These are phyloP conservation scores for Vicugna pacos DNA, from an alignment of 2,113 vertebrate genomes.

Conservation along the genomic window DNA sequence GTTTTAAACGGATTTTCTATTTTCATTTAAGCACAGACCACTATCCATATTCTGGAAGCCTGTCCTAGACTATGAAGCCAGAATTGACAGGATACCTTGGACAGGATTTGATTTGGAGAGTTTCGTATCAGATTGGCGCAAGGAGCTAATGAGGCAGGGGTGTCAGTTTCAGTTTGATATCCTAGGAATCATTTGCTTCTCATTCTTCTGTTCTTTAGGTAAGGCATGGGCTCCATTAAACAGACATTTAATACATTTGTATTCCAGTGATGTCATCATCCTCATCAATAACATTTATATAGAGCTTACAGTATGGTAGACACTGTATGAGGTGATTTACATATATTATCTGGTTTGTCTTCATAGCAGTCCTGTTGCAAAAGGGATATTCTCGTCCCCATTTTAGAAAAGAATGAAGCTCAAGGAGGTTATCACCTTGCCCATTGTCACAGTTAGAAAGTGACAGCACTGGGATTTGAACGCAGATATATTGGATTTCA, in stretches of 20 bases:
- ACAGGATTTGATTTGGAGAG: not conserved
- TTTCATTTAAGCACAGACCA: not conserved
- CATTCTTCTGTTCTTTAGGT: not conserved
- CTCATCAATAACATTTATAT: not conserved
- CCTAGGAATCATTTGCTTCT: not conserved
- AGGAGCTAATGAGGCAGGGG: not conserved
- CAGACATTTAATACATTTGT: constrained; percentile 5
- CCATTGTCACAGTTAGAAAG: not conserved
- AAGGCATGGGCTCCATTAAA: not conserved
- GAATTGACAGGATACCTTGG: not conserved
- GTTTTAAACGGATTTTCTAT: not conserved
- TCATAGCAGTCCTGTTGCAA: not conserved
- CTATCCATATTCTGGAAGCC: not conserved
- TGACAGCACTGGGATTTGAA: not conserved
- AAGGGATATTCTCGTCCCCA: not conserved
- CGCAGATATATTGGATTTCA: not conserved
- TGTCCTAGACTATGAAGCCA: not conserved
- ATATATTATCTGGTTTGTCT: not conserved
- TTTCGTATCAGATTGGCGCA: not conserved
- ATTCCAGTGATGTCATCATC: not conserved
- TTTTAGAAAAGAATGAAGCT: constrained; percentile 8
- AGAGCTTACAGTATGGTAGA: not conserved
- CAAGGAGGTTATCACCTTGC: not conserved
- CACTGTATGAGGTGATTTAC: not conserved
- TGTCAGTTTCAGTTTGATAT: not conserved